Percentiles rank a stretch among this genome's conserved stretches.
These are phyloP conservation scores for Bos indicus DNA, from an alignment of 2,113 vertebrate species.

Conservation along the genomic window DNA sequence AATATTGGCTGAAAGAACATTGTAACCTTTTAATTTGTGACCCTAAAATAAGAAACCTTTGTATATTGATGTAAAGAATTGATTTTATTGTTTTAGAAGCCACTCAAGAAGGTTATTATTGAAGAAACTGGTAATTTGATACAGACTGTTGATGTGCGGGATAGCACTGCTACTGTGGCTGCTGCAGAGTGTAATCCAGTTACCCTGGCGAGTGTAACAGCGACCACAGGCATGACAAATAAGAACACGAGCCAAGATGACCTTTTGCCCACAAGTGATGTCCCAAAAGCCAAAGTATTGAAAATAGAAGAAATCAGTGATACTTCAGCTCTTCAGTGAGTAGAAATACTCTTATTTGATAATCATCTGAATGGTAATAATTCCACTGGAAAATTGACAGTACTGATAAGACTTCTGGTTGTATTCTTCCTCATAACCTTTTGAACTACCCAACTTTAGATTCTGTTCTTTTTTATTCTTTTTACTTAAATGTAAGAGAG, in stretches of 20 bases:
- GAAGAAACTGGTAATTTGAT: conserved; percentile 87
- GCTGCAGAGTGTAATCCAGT: background rate
- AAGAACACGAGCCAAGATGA: conserved; percentile 62
- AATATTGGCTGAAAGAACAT: background rate
- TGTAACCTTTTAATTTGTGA: conserved; percentile 28
- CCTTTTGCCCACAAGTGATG: conserved; percentile 60
- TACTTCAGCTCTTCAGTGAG: conserved; percentile 66
- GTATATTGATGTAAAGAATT: conserved; percentile 6
- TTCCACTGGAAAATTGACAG: background rate
- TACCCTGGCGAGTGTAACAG: background rate
- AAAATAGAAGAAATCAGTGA: conserved; percentile 90
- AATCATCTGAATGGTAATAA: background rate
- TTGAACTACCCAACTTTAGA: background rate
- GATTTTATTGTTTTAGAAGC: conserved; percentile 84
- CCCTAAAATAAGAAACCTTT: conserved; percentile 25
- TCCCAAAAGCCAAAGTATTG: conserved; percentile 89
- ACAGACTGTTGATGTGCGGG: conserved; percentile 34
- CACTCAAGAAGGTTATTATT: conserved; percentile 88
- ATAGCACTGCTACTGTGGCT: background rate
- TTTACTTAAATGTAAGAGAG: background rate
- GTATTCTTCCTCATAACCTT: background rate
- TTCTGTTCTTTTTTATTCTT: background rate
- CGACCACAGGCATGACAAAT: background rate
- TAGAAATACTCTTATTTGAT: conserved; percentile 56
- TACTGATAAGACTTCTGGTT: background rate